phyloP scores from a whole-genome alignment of 2,113 vertebrate species.

The Mastomys natalensis region DNA sequence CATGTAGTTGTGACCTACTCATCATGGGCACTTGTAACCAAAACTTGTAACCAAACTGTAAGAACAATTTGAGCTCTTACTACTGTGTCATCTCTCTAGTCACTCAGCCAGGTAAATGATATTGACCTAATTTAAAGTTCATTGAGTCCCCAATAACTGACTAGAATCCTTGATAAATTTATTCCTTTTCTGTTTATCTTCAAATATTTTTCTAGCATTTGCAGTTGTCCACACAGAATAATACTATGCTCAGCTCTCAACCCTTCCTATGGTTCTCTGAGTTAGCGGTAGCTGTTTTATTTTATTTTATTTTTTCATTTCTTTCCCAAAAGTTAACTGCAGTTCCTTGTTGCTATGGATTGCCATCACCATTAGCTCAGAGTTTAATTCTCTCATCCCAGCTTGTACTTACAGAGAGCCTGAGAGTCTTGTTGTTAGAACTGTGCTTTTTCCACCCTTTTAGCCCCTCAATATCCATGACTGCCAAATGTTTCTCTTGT shows the following conservation, averaged over 20 bases:
- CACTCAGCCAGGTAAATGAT: neutral
- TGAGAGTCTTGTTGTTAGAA: neutral
- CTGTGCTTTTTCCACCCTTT: neutral
- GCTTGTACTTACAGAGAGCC: neutral
- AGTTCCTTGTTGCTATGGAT: no score
- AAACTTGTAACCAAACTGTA: neutral
- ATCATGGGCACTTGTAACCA: neutral
- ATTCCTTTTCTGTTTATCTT: neutral
- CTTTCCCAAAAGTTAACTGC: neutral
- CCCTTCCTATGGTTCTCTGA: neutral
- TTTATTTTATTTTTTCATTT: no score
- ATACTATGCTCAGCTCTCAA: neutral
- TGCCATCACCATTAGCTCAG: no score
- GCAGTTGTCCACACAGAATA: neutral
- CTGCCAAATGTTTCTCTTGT: neutral
- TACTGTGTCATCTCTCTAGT: neutral
- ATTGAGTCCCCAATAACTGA: neutral
- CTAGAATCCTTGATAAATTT: neutral
- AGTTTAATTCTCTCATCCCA: neutral
- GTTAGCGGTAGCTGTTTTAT: neutral
- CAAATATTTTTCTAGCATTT: neutral
- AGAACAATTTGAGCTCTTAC: neutral
- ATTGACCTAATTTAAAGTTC: neutral
- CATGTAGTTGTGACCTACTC: neutral
- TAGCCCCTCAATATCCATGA: neutral